Conservation (phyloP, 2,888 invertebrate species). For the Asteroscopus sphinx region DNA sequence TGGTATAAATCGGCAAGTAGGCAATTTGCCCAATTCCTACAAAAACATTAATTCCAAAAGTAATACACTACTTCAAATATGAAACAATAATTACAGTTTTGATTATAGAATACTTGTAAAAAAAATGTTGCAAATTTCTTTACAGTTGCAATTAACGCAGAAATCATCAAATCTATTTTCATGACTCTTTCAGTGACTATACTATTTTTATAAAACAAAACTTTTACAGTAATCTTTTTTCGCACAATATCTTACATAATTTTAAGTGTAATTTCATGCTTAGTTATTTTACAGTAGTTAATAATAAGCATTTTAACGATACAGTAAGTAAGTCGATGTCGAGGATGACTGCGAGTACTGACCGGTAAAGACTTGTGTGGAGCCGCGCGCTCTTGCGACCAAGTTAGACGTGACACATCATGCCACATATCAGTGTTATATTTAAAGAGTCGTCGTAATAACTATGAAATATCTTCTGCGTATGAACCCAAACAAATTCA, state of each 20-base stretch:
- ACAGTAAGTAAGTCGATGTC: conserved; percentile 54
- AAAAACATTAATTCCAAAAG: neutral
- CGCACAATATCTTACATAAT: conserved; percentile 57
- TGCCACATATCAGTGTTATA: conserved; percentile 85
- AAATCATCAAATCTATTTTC: conserved; percentile 61
- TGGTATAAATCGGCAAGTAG: conserved; percentile 24
- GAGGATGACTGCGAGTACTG: conserved; percentile 47
- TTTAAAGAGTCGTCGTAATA: conserved; percentile 71
- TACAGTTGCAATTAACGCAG: conserved; percentile 37
- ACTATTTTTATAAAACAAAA: conserved; percentile 64
- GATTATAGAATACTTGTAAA: conserved; percentile 17
- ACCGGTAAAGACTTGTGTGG: conserved; percentile 61
- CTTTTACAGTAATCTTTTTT: conserved; percentile 51
- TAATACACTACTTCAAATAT: conserved; percentile 4
- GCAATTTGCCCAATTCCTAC: conserved; percentile 11
- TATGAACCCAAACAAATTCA: conserved; percentile 46
- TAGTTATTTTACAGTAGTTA: conserved; percentile 47
- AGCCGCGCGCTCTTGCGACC: conserved; percentile 75
- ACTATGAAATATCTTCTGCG: conserved; percentile 66
- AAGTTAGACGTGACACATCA: conserved; percentile 87
- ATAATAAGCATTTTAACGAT: conserved; percentile 44
- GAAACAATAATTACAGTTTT: conserved; percentile 12
- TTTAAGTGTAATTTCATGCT: conserved; percentile 45
- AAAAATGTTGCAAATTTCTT: conserved; percentile 34
- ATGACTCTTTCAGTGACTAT: conserved; percentile 59